Evolutionary conservation across 2,888 invertebrate species (phyloP), one percentile per base, ranked within the genome.

Genomic region (Dione juno): DNA sequence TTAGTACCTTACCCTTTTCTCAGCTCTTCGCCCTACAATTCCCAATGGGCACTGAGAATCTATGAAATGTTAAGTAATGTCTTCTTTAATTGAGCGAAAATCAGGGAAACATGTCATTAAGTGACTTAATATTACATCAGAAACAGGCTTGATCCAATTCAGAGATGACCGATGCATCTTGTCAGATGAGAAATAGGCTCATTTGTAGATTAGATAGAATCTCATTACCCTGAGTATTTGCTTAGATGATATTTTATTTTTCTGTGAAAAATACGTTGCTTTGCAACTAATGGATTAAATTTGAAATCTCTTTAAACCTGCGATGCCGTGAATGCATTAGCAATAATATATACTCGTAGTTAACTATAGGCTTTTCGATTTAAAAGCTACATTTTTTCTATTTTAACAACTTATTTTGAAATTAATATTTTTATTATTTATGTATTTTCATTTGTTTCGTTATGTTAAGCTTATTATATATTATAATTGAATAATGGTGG

Each of bases 121-220:
- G 19, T 48, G 43, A 48, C 35, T 21, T 40, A 59, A 59, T 67
- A 67, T 59, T 50, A 67, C 43, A 70, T 69, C 66, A 73, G 16
- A 61, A 63, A 58, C 70, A 70, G 70, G 37, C 66, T 35, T 66
- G 43, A 57, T 65, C 43, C 41, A 61, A 65, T 57, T 37, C 45
- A 63, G 45, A 19, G 54, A 67, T 70, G 67, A 70, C 70, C 70
- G 53, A 54, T 48, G 67, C 67, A 54, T 63, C 54, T 70, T 41
- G 53, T 52, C 52, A 13, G 54, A 70, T 70, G 50, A 69, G 58
- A 67, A 70, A 73, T 69, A 65, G 59, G 59, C 69, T 71, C 70
- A 72, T 71, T 65, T 66, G 69, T 70, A 67, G 69, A 74, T 71
- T 53, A 63, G 58, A 69, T 67, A 57, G 57, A 52, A 66, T 52